A percentile compares a stretch with the other conserved stretches of the same genome.
phyloP scores from a whole-genome alignment of 1,140 invertebrate species.

The Ptiloglossa arizonensis region DNA sequence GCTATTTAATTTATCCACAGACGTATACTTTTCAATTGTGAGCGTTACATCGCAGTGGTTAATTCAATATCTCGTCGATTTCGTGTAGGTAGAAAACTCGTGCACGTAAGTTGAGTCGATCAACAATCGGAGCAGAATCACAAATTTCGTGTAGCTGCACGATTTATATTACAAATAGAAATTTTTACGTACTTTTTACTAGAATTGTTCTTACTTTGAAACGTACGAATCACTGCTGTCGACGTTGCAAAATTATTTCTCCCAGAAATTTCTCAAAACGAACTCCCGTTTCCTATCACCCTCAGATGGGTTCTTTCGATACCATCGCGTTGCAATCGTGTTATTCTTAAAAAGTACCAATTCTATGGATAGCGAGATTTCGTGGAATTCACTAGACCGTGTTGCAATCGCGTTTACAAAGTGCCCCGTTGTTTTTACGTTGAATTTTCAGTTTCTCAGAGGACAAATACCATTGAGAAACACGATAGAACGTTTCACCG shows the following conservation, averaged over 20 bases:
- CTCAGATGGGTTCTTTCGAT: not conserved
- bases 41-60: too few relatives aligned
- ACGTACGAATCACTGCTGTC: not conserved
- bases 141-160: too few relatives aligned
- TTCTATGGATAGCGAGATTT: not conserved
- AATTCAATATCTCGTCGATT: too few relatives aligned
- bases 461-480: not conserved
- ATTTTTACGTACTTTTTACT: too few relatives aligned
- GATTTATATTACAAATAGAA: too few relatives aligned
- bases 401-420: not conserved
- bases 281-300: not conserved
- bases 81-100: too few relatives aligned
- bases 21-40: too few relatives aligned
- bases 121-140: too few relatives aligned
- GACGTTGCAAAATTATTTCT: not conserved
- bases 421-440: not conserved
- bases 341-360: not conserved
- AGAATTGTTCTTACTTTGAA: too few relatives aligned
- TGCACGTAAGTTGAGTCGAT: too few relatives aligned
- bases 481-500: slow-evolving; percentile 20
- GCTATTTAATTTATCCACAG: too few relatives aligned
- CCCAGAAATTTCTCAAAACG: not conserved
- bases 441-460: not conserved
- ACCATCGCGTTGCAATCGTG: not conserved
- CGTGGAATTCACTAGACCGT: not conserved